Evolutionary conservation across 1,140 invertebrate genomes (phyloP).

Genomic region (Sipha flava): DNA sequence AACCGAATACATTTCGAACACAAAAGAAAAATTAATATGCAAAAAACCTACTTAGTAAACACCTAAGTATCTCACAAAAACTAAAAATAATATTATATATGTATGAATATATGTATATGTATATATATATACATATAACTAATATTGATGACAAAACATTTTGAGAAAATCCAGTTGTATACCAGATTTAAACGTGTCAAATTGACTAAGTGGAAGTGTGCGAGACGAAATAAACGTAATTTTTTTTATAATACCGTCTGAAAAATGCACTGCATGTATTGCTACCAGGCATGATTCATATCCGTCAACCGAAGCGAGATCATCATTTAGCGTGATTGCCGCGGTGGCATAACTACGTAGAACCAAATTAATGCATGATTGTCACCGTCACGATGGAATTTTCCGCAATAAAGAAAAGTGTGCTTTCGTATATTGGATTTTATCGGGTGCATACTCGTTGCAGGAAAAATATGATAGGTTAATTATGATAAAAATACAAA

Average conservation of each 20-base stretch:
- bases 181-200: not conserved
- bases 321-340: not conserved
- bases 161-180: not conserved
- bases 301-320: not conserved
- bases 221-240: not conserved
- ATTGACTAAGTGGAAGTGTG: no score
- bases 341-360: not conserved
- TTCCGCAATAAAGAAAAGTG: not conserved
- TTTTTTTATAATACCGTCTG: not conserved
- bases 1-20: not conserved
- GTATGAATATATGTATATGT: no score
- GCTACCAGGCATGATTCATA: no score
- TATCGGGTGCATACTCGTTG: no score
- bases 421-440: no score
- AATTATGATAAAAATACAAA: no score
- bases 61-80: no score
- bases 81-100: no score
- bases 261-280: no score
- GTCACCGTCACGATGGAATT: not conserved
- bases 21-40: not conserved
- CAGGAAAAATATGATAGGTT: no score
- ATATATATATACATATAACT: no score
- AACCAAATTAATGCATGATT: not conserved
- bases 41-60: not conserved
- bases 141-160: not conserved